A percentile compares a stretch with the other conserved stretches of the same genome.
These are phyloP conservation scores for Sylvicola cinctus DNA, from an alignment of 2,888 invertebrate species.

Conservation along the genomic window DNA sequence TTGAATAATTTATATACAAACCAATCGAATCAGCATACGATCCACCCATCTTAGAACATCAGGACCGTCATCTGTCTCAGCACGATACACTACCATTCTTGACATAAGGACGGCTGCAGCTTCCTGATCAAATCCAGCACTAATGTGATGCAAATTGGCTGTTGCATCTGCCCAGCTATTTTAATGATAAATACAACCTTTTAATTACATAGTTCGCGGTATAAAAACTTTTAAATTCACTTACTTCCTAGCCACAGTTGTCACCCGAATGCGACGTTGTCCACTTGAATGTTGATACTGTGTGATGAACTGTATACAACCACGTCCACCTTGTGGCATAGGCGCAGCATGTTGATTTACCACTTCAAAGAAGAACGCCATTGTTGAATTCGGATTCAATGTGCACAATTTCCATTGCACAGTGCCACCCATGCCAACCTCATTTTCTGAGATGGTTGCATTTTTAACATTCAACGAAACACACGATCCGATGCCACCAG, in stretches of 20 bases:
- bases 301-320: conserved; percentile 93
- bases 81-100: conserved; percentile 86
- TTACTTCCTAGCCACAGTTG: conserved; percentile 91
- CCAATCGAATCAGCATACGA: conserved; percentile 88
- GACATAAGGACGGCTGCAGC: conserved; percentile 96
- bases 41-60: conserved; percentile 98
- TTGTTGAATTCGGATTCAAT: conserved; percentile 76
- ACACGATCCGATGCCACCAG: conserved; percentile 90
- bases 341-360: conserved; percentile 87
- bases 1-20: conserved; percentile 21
- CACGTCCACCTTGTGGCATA: conserved; percentile 87
- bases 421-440: conserved; percentile 94
- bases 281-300: conserved; percentile 97
- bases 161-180: conserved; percentile 88
- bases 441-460: conserved; percentile 83
- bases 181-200: conserved; percentile 4
- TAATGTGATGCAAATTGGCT: conserved; percentile 71
- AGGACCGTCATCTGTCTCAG: conserved; percentile 86
- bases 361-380: conserved; percentile 92
- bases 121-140: conserved; percentile 95
- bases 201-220: neutral
- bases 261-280: conserved; percentile 83
- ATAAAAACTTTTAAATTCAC: conserved; percentile 10
- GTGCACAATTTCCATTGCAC: conserved; percentile 98
- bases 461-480: conserved; percentile 85